phyloP scores from a whole-genome alignment of 2,113 vertebrate species.

The Megalops atlanticus region DNA sequence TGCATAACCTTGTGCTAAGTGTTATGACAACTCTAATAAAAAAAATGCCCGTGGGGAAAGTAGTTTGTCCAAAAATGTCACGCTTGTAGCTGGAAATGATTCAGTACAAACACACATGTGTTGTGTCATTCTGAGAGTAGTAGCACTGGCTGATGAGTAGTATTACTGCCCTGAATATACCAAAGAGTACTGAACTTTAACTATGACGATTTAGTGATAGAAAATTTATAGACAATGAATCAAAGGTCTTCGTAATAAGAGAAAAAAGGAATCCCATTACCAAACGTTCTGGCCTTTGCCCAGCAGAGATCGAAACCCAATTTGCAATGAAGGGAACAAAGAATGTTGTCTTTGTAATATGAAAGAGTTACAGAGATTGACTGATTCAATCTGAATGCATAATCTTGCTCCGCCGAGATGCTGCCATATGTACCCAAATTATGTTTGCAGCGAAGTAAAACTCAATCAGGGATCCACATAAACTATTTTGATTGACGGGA shows the following conservation, averaged over 20 bases:
- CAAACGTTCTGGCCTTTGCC: conserved; percentile 1
- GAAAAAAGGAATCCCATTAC: background rate
- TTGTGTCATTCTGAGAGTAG: background rate
- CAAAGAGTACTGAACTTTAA: background rate
- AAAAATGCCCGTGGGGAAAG: too few relatives aligned
- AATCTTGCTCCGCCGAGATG: conserved; percentile 49
- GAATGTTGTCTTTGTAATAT: conserved; percentile 7
- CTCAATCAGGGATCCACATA: conserved; percentile 53
- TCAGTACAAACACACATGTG: too few relatives aligned
- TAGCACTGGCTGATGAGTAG: too few relatives aligned
- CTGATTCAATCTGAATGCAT: conserved; percentile 54
- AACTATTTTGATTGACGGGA: conserved; percentile 69
- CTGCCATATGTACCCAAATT: conserved; percentile 55
- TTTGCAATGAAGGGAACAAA: background rate
- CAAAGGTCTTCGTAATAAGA: background rate
- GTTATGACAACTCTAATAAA: too few relatives aligned
- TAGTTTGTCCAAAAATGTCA: too few relatives aligned
- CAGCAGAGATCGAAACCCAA: conserved; percentile 2
- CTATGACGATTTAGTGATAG: background rate
- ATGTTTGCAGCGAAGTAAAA: conserved; percentile 59
- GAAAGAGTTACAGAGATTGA: background rate
- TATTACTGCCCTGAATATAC: too few relatives aligned
- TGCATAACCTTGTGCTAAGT: too few relatives aligned
- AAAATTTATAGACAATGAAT: background rate
- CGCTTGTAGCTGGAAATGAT: too few relatives aligned